These are phyloP conservation scores for Nomada ruficornis DNA, from an alignment of 2,888 invertebrate genomes.

Conservation along the genomic window DNA sequence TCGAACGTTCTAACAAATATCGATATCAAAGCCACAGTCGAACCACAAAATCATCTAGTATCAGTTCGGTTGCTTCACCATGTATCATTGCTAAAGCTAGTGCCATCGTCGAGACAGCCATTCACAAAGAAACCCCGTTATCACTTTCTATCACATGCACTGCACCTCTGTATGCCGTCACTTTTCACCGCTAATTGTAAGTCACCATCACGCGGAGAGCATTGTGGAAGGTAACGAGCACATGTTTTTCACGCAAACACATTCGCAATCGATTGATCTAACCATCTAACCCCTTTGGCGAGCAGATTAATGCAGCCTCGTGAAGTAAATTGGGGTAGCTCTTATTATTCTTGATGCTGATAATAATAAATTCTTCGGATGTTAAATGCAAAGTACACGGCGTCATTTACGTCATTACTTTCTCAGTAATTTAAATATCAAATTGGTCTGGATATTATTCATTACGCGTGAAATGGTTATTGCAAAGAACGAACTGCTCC, in stretches of 20 bases:
- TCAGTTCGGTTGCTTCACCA: too few species aligned
- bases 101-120: neutral
- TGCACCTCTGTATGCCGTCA: too few species aligned
- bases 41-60: neutral
- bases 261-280: constrained; percentile 21
- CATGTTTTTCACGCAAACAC: constrained; percentile 18
- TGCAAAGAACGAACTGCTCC: too few species aligned
- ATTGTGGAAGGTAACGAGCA: constrained; percentile 39
- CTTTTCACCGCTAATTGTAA: constrained; percentile 15
- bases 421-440: too few species aligned
- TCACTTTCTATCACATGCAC: neutral
- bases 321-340: neutral
- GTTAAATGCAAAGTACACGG: too few species aligned
- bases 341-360: too few species aligned
- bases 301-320: constrained; percentile 13
- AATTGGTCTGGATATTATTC: too few species aligned
- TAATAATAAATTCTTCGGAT: too few species aligned
- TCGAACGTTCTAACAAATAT: neutral
- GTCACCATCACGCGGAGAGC: constrained; percentile 9
- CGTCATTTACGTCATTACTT: too few species aligned
- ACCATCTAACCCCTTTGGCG: constrained; percentile 15
- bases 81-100: neutral
- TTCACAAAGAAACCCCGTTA: neutral
- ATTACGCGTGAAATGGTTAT: too few species aligned
- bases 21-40: neutral